Evolutionary conservation across 1,140 invertebrate species (phyloP).

Genomic region (Conopomorpha cramerella): DNA sequence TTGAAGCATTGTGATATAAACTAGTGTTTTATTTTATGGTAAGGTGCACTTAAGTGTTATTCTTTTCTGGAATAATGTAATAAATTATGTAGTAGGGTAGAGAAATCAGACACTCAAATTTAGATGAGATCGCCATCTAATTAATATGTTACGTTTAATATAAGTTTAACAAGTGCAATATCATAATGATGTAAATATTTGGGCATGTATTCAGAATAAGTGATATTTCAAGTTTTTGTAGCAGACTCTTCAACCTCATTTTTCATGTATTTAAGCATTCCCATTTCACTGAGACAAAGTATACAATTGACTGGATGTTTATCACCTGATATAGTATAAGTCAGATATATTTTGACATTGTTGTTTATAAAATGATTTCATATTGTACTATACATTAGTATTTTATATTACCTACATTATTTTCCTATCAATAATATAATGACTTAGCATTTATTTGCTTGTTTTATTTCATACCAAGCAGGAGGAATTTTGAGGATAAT

Average conservation of each 20-base stretch:
- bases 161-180: slow-evolving; percentile 57
- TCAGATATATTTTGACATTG: slow-evolving; percentile 17
- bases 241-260: not conserved
- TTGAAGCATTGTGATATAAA: too few relatives aligned
- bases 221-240: not conserved
- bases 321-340: slow-evolving; percentile 15
- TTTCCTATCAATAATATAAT: slow-evolving; percentile 52
- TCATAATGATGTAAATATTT: slow-evolving; percentile 28
- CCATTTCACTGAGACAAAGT: slow-evolving; percentile 23
- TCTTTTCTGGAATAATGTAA: too few relatives aligned
- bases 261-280: slow-evolving; percentile 54
- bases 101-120: too few relatives aligned
- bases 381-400: slow-evolving; percentile 34
- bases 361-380: slow-evolving; percentile 36
- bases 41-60: too few relatives aligned
- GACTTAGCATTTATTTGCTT: too few relatives aligned
- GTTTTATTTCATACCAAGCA: too few relatives aligned
- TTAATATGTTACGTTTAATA: slow-evolving; percentile 27
- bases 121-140: too few relatives aligned
- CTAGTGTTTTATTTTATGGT: too few relatives aligned
- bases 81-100: too few relatives aligned
- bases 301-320: slow-evolving; percentile 11
- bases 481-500: too few relatives aligned
- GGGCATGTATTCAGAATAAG: not conserved
- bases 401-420: slow-evolving; percentile 54